Percentiles rank a stretch among this genome's conserved stretches.
Evolutionary conservation across 2,113 vertebrate species (phyloP).

Genomic region (Corythoichthys intestinalis): DNA sequence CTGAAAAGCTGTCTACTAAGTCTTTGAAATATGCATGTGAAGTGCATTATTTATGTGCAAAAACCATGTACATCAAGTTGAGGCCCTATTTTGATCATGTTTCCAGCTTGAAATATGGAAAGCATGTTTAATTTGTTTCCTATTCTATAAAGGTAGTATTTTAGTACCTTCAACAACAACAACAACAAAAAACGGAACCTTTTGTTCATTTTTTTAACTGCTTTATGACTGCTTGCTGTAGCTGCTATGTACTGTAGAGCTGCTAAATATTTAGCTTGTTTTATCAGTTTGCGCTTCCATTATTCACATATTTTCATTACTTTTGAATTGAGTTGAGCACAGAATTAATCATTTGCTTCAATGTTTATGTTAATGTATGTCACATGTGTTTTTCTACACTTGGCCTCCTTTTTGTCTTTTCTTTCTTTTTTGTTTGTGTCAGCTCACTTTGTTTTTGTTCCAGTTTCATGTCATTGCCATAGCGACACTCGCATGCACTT

Average conservation of each 20-base stretch:
- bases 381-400: slow-evolving; percentile 49
- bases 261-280: slow-evolving; percentile 45
- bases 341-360: slow-evolving; percentile 60
- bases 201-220: slow-evolving; percentile 27
- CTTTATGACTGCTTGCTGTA: slow-evolving; percentile 1
- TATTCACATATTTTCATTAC: slow-evolving; percentile 54
- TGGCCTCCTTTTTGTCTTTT: slow-evolving; percentile 39
- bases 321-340: slow-evolving; percentile 58
- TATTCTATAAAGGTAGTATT: slow-evolving; percentile 38
- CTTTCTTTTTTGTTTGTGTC: slow-evolving; percentile 53
- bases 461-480: slow-evolving; percentile 78
- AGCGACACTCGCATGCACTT: slow-evolving; percentile 74
- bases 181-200: slow-evolving; percentile 5
- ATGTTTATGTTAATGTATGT: slow-evolving; percentile 67
- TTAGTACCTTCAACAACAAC: slow-evolving; percentile 16
- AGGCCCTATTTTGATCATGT: slow-evolving; percentile 39
- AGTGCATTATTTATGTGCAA: slow-evolving; percentile 57
- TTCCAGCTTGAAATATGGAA: slow-evolving; percentile 22
- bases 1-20: slow-evolving; percentile 41
- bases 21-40: slow-evolving; percentile 62
- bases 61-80: slow-evolving; percentile 26
- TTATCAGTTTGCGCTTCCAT: slow-evolving; percentile 50
- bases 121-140: slow-evolving; percentile 33
- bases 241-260: slow-evolving; percentile 27
- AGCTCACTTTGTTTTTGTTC: slow-evolving; percentile 70